Evolutionary conservation across 2,113 vertebrate species (phyloP).

Genomic region (Otocyon megalotis): DNA sequence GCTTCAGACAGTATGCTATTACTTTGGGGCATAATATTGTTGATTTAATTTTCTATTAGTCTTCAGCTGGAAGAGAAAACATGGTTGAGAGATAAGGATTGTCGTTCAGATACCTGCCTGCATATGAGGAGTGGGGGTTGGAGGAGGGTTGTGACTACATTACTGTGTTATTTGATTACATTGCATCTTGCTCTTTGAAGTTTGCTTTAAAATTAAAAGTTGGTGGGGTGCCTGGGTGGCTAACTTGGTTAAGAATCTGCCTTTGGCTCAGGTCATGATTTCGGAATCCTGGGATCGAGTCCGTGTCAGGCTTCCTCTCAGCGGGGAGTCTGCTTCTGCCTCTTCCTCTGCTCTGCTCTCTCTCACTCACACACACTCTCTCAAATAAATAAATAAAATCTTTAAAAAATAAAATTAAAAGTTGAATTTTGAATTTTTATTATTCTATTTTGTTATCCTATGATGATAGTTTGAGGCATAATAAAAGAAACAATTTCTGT

Average conservation of each 20-base stretch:
- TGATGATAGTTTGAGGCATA: background rate
- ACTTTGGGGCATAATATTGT: background rate
- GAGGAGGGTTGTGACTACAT: accelerated
- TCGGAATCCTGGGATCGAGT: too few relatives aligned
- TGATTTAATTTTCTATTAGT: background rate
- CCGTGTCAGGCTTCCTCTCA: too few relatives aligned
- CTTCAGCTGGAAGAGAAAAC: background rate
- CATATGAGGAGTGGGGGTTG: background rate
- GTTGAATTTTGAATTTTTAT: background rate
- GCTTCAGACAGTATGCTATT: background rate
- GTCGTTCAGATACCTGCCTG: background rate
- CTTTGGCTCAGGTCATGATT: too few relatives aligned
- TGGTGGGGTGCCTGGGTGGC: background rate
- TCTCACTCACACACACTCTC: too few relatives aligned
- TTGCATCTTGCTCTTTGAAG: background rate
- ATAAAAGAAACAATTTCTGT: background rate
- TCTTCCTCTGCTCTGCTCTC: too few relatives aligned
- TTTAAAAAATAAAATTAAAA: background rate
- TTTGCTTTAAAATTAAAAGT: conserved; percentile 33
- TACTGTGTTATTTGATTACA: background rate
- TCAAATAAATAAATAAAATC: too few relatives aligned
- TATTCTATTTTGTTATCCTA: background rate
- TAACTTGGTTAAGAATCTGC: too few relatives aligned
- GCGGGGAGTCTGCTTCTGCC: too few relatives aligned
- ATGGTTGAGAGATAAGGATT: background rate